These are phyloP conservation scores for Aphaenogaster floridana DNA, from an alignment of 1,140 invertebrate species.

Conservation along the genomic window DNA sequence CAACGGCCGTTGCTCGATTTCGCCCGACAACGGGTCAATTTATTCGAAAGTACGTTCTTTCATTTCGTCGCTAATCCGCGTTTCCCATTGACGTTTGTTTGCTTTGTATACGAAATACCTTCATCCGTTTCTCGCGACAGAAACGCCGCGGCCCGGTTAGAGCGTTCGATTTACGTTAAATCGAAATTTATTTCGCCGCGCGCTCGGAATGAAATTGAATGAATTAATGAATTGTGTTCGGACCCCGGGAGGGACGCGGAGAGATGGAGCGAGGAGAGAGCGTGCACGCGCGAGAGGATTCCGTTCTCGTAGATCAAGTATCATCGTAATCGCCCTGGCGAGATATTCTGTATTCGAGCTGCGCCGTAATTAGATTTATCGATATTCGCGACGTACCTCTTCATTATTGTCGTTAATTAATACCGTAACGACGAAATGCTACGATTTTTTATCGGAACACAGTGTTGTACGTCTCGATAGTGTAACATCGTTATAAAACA, in stretches of 20 bases:
- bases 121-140: slow-evolving; percentile 55
- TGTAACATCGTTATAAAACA: not conserved
- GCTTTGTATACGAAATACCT: slow-evolving; percentile 53
- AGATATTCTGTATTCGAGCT: slow-evolving; percentile 40
- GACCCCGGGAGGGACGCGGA: not conserved
- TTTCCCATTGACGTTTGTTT: slow-evolving; percentile 61
- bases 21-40: slow-evolving; percentile 54
- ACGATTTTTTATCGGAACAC: not conserved
- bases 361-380: slow-evolving; percentile 58
- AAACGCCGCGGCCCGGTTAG: slow-evolving; percentile 34
- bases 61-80: slow-evolving; percentile 56
- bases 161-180: slow-evolving; percentile 59
- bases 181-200: slow-evolving; percentile 56
- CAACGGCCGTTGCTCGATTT: slow-evolving; percentile 53
- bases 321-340: slow-evolving; percentile 29
- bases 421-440: slow-evolving; percentile 35
- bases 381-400: slow-evolving; percentile 22
- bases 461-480: not conserved
- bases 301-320: slow-evolving; percentile 39
- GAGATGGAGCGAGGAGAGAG: not conserved
- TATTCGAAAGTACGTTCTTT: slow-evolving; percentile 62
- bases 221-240: slow-evolving; percentile 58
- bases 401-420: slow-evolving; percentile 48
- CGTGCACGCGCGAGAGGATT: not conserved
- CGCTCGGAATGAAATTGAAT: slow-evolving; percentile 57